Evolutionary conservation across 2,797 vertebrate species (phyloP), one percentile per base, ranked within the genome.

Genomic region (Mus caroli): DNA sequence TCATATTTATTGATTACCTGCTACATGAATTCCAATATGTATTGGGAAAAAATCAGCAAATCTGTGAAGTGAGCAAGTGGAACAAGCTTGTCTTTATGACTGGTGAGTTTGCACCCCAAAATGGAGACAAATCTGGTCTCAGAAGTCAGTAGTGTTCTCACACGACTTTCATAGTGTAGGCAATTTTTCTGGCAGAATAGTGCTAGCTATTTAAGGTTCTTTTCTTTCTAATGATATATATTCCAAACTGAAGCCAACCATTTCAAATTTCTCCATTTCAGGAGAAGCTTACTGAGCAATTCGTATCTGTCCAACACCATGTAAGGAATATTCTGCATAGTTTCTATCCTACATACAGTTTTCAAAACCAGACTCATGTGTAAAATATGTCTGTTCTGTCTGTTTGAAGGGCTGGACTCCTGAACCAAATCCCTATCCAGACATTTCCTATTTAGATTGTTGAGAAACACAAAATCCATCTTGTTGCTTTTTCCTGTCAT

Each of bases 371-470:
- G 56, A 77, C 40, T 46, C 6, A 1, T 83, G 2, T 60, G 34
- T 82, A 84, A 90, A 94, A 58, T n/a, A 24, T 40, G 26, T 75
- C 54, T 78, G 6, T 1, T 88, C 37, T 85, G 11, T 11, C 26
- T 54, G 22, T 26, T 73, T 73, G 62, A 52, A 92, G n/a, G 58
- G 17, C 34, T 86, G 0, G 37, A 76, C 71, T 93, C 15, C 0
- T 58, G 43, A 88, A 15, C 31, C 77, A 83, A 46, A 46, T 83
- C 17, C 83, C 77, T 67, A 7, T 92, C 84, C 1, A 12, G 69
- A 93, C 13, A n/a, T 78, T 96, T 91, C 20, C 24, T 40, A 82
- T 69, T 37, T 78, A 64, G 94, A 26, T 76, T 94, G 56, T 54
- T 69, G 52, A 19, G 34, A 95, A 97, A 76, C 13, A 56, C 34